Conservation (phyloP, 2,113 vertebrate genomes). For the Oreotragus oreotragus region DNA sequence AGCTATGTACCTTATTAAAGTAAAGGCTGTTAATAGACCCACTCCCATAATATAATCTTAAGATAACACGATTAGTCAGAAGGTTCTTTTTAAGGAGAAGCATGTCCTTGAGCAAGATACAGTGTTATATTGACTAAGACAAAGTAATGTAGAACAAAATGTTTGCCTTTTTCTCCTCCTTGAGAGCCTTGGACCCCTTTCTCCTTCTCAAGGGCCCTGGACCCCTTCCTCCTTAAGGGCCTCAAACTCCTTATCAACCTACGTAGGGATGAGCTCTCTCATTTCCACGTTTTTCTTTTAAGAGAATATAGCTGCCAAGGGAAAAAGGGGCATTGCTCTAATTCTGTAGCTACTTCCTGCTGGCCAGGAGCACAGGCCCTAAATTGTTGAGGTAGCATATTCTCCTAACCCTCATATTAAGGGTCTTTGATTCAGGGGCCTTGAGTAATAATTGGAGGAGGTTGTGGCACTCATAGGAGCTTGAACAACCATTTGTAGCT, state of each 20-base stretch:
- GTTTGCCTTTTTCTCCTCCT: background rate
- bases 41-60: background rate
- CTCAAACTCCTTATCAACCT: background rate
- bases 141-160: background rate
- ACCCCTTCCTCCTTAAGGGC: background rate
- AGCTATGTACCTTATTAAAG: background rate
- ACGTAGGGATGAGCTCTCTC: background rate
- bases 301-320: background rate
- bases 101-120: background rate
- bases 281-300: background rate
- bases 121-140: background rate
- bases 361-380: background rate
- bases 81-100: background rate
- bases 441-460: background rate
- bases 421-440: background rate
- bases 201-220: background rate
- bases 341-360: background rate
- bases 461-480: accelerated
- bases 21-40: background rate
- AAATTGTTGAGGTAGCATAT: background rate
- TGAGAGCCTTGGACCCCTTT: background rate
- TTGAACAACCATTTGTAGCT: background rate
- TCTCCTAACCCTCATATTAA: background rate
- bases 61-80: background rate
- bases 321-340: background rate